Conservation (phyloP, 2,888 invertebrate genomes). For the Lobophora halterata region DNA sequence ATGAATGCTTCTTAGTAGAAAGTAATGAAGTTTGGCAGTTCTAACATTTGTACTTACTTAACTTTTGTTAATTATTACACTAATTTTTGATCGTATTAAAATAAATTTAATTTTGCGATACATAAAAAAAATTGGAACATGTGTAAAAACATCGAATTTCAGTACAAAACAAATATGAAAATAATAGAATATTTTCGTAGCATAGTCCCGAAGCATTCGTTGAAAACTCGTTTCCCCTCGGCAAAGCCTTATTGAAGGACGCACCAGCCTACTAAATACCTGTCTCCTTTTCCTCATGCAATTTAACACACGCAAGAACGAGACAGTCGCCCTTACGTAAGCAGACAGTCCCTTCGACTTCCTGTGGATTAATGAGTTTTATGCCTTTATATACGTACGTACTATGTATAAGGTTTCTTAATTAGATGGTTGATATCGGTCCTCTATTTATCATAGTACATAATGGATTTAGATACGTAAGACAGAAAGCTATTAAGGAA, state of each 20-base stretch:
- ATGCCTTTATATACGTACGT: slow-evolving; percentile 44
- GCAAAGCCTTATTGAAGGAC: slow-evolving; percentile 68
- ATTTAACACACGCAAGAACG: slow-evolving; percentile 36
- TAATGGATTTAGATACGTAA: slow-evolving; percentile 32
- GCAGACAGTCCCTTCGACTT: slow-evolving; percentile 46
- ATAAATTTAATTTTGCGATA: too few relatives aligned
- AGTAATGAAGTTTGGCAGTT: too few relatives aligned
- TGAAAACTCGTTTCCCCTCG: slow-evolving; percentile 67
- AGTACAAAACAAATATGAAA: slow-evolving; percentile 7
- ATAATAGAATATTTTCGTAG: slow-evolving; percentile 27
- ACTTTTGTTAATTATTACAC: too few relatives aligned
- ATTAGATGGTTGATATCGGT: slow-evolving; percentile 46
- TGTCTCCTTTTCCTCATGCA: slow-evolving; percentile 54
- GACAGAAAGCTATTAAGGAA: slow-evolving; percentile 29
- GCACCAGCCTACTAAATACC: slow-evolving; percentile 59
- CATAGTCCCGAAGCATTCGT: slow-evolving; percentile 69
- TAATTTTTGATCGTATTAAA: too few relatives aligned
- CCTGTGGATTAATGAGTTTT: slow-evolving; percentile 52
- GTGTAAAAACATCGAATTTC: too few relatives aligned
- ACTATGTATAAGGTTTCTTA: slow-evolving; percentile 49
- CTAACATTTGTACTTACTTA: too few relatives aligned
- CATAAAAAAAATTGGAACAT: too few relatives aligned
- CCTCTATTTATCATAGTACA: slow-evolving; percentile 31
- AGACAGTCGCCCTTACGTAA: slow-evolving; percentile 48
- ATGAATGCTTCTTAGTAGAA: too few relatives aligned